Evolutionary conservation across 2,113 vertebrate genomes (phyloP).

Genomic region (Lepus timidus): DNA sequence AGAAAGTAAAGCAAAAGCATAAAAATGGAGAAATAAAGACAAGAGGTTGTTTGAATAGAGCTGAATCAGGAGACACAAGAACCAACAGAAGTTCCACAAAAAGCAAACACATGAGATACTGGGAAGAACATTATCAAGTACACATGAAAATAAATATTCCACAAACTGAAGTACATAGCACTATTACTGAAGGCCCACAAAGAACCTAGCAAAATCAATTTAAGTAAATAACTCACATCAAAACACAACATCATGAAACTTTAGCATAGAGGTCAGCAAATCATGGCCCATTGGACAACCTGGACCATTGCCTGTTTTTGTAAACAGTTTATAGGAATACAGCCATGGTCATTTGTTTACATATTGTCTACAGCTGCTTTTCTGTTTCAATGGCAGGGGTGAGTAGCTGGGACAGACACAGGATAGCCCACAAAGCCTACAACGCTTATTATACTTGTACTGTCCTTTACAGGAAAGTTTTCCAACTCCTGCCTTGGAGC

Average conservation of each 20-base stretch:
- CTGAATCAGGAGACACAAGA: not conserved
- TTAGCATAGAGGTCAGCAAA: not conserved
- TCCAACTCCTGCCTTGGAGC: not conserved
- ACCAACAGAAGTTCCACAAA: slow-evolving; percentile 19
- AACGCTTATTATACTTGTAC: not conserved
- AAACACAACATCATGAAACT: not conserved
- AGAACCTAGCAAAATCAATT: not conserved
- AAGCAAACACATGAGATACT: not conserved
- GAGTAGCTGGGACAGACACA: not conserved
- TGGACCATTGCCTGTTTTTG: not conserved
- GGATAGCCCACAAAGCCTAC: not conserved
- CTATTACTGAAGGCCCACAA: not conserved
- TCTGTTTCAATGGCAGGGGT: not conserved
- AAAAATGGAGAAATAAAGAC: not conserved
- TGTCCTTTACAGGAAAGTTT: not conserved
- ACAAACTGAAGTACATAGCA: not conserved
- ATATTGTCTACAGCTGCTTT: not conserved
- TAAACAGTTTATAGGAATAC: not conserved
- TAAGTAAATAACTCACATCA: not conserved
- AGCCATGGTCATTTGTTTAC: not conserved
- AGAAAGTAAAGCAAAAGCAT: not conserved
- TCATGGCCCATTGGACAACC: not conserved
- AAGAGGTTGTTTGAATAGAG: not conserved
- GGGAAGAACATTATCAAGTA: slow-evolving; percentile 16
- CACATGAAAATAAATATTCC: not conserved